Conservation (phyloP, 2,797 vertebrate genomes). For the Sparus aurata region DNA sequence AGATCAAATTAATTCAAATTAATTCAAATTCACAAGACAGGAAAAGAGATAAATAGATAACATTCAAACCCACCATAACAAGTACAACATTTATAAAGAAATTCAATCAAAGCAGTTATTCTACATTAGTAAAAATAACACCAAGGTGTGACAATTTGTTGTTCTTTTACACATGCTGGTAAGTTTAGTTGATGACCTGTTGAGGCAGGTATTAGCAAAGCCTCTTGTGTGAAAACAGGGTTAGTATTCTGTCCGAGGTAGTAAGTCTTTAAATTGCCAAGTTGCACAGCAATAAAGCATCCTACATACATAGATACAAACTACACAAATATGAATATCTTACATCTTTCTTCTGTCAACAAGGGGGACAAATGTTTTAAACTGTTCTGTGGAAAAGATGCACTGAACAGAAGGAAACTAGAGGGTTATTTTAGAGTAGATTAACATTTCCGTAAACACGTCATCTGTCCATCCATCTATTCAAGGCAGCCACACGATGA, state of each 20-base stretch:
- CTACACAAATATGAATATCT: background rate
- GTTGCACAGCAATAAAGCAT: slow-evolving; percentile 17
- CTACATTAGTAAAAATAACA: too few relatives aligned
- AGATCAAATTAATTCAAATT: too few relatives aligned
- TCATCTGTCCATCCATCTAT: background rate
- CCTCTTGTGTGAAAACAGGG: slow-evolving; percentile 29
- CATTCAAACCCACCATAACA: too few relatives aligned
- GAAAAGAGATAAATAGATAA: too few relatives aligned
- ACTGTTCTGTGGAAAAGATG: background rate
- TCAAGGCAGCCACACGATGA: slow-evolving; percentile 2
- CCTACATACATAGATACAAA: background rate
- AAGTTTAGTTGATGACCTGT: slow-evolving; percentile 40
- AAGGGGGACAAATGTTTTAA: background rate
- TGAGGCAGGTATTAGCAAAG: slow-evolving; percentile 46
- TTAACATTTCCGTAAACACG: background rate
- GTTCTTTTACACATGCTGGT: slow-evolving; percentile 18
- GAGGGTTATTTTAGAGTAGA: too few relatives aligned
- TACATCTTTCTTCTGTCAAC: background rate
- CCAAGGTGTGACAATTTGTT: slow-evolving; percentile 27
- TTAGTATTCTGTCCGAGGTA: slow-evolving; percentile 26
- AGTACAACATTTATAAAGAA: too few relatives aligned
- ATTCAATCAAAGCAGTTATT: too few relatives aligned
- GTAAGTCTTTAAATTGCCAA: slow-evolving; percentile 21
- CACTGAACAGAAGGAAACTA: too few relatives aligned
- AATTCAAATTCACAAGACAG: too few relatives aligned